A percentile compares a stretch with the other conserved stretches of the same genome.
phyloP scores from a whole-genome alignment of 2,797 vertebrate species.

The Alectoris magna region DNA sequence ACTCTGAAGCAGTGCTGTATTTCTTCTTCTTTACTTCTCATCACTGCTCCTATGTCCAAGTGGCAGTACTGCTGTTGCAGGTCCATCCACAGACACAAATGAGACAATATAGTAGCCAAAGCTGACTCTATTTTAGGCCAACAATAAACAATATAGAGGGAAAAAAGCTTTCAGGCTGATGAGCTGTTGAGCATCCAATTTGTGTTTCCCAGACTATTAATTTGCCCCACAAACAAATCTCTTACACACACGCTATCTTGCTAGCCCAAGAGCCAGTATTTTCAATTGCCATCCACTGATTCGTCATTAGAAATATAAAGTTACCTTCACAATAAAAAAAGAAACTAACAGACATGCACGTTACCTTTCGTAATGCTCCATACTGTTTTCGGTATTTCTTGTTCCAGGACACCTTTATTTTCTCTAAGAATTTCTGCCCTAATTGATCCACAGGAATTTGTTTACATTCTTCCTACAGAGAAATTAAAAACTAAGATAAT shows the following conservation, averaged over 20 bases:
- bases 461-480: slow-evolving; percentile 69
- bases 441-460: slow-evolving; percentile 88
- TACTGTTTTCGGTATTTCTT: slow-evolving; percentile 90
- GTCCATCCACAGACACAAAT: neutral
- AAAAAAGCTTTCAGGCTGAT: neutral
- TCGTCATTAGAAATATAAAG: neutral
- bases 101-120: neutral
- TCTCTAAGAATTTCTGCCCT: slow-evolving; percentile 92
- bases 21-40: neutral
- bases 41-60: neutral
- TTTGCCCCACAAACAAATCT: neutral
- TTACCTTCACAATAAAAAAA: neutral
- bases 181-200: neutral
- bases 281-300: neutral
- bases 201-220: neutral
- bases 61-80: neutral
- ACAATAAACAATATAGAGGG: neutral
- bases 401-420: slow-evolving; percentile 90
- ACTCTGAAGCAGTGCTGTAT: neutral
- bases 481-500: neutral
- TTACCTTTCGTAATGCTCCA: slow-evolving; percentile 91
- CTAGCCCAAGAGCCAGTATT: neutral
- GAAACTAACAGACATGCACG: neutral
- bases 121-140: neutral
- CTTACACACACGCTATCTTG: neutral